Percentiles rank a stretch among this genome's conserved stretches.
Conservation (phyloP, 2,888 invertebrate genomes). For the Tachina fera region DNA sequence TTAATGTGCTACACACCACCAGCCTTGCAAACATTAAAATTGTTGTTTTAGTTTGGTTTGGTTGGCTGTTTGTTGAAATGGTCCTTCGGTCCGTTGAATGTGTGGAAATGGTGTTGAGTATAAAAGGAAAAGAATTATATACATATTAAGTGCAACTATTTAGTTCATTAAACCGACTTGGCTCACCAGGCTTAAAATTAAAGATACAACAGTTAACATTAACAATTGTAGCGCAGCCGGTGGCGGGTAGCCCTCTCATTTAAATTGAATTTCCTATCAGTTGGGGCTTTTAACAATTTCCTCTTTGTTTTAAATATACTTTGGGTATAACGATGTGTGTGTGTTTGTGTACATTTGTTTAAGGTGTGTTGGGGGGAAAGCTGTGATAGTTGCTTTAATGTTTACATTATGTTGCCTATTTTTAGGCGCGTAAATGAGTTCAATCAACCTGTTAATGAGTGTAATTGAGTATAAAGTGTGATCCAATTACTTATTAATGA, state of each 20-base stretch:
- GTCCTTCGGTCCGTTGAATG: slow-evolving; percentile 31
- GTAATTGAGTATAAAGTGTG: slow-evolving; percentile 63
- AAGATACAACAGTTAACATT: slow-evolving; percentile 49
- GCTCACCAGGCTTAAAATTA: slow-evolving; percentile 54
- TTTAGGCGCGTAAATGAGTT: slow-evolving; percentile 60
- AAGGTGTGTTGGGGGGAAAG: neutral
- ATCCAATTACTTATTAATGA: slow-evolving; percentile 66
- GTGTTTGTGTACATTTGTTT: neutral
- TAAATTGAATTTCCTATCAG: neutral
- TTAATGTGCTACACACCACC: slow-evolving; percentile 63
- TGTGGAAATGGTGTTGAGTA: slow-evolving; percentile 46
- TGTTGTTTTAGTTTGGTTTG: slow-evolving; percentile 18
- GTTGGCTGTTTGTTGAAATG: slow-evolving; percentile 38
- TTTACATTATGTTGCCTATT: slow-evolving; percentile 51
- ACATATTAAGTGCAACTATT: slow-evolving; percentile 47
- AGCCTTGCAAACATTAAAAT: slow-evolving; percentile 62
- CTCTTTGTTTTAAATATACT: neutral
- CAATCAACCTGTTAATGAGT: slow-evolving; percentile 66
- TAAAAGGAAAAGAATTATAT: neutral
- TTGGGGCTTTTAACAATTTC: slow-evolving; percentile 3
- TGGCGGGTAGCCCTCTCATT: slow-evolving; percentile 2
- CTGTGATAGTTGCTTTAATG: slow-evolving; percentile 1
- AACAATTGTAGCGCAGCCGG: slow-evolving; percentile 11
- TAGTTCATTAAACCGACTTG: slow-evolving; percentile 61
- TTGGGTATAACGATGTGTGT: neutral